phyloP scores from a whole-genome alignment of 2,888 invertebrate species.

The Mamestra brassicae region DNA sequence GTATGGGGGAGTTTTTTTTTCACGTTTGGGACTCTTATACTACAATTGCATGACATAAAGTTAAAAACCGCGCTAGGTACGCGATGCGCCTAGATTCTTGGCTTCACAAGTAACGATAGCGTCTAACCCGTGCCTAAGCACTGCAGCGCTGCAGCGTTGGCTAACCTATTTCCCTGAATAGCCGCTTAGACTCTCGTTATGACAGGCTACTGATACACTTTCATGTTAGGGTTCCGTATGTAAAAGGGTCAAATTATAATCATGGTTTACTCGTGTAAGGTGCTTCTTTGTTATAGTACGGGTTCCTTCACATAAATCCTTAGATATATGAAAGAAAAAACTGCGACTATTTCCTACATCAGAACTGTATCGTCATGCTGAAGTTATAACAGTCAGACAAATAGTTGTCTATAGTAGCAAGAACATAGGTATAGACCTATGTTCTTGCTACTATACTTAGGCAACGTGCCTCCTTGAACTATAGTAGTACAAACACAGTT shows the following conservation, averaged over 20 bases:
- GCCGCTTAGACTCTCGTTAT: constrained; percentile 18
- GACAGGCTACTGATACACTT: constrained; percentile 14
- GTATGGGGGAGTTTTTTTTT: too few species aligned
- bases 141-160: constrained; percentile 10
- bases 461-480: too few species aligned
- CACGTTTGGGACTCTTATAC: too few species aligned
- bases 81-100: constrained; percentile 16
- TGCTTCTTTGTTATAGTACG: background rate
- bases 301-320: background rate
- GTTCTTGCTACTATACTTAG: too few species aligned
- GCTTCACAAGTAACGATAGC: constrained; percentile 17
- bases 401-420: too few species aligned
- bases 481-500: too few species aligned
- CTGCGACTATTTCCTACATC: too few species aligned
- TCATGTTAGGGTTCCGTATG: background rate
- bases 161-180: constrained; percentile 58
- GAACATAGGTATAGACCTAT: too few species aligned
- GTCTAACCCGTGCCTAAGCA: constrained; percentile 19
- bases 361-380: too few species aligned
- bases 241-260: background rate
- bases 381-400: too few species aligned
- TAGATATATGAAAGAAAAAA: too few species aligned
- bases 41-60: background rate
- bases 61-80: background rate
- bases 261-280: background rate